Evolutionary conservation across 2,113 vertebrate genomes (phyloP).

Genomic region (Erythrocebus patas): DNA sequence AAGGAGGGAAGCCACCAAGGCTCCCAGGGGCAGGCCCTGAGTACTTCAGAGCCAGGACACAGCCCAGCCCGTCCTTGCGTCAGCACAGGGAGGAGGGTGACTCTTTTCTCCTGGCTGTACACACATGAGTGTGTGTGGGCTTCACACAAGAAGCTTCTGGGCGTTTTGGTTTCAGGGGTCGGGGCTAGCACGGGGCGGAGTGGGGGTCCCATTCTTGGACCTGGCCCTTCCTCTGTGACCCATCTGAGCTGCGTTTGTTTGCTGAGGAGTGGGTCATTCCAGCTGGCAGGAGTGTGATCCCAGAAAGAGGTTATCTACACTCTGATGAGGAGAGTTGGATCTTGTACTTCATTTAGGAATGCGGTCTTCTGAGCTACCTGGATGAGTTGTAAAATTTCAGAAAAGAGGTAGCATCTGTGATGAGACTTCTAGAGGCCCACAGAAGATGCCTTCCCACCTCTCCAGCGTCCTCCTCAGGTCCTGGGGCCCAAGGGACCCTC

Average conservation of each 20-base stretch:
- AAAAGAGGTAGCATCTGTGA: neutral
- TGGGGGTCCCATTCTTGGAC: neutral
- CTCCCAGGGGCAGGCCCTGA: neutral
- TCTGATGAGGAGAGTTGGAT: neutral
- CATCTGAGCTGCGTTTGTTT: neutral
- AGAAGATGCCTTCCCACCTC: neutral
- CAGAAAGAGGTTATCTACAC: neutral
- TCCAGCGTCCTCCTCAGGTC: neutral
- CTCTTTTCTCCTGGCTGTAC: neutral
- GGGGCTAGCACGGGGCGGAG: rapidly evolving
- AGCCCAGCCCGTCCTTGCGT: neutral
- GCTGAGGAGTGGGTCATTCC: neutral
- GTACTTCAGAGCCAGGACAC: neutral
- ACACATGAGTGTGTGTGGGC: rapidly evolving
- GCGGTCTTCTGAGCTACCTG: neutral
- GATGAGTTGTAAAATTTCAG: neutral
- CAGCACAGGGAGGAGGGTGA: rapidly evolving
- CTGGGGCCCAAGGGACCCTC: neutral
- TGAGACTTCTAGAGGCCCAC: neutral
- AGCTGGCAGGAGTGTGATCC: neutral
- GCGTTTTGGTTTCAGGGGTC: neutral
- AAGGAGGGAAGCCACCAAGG: neutral
- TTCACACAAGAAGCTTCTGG: neutral
- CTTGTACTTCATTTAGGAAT: neutral
- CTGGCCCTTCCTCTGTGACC: neutral